These are phyloP conservation scores for Cetoscarus ocellatus DNA, from an alignment of 2,797 vertebrate genomes.

Conservation along the genomic window DNA sequence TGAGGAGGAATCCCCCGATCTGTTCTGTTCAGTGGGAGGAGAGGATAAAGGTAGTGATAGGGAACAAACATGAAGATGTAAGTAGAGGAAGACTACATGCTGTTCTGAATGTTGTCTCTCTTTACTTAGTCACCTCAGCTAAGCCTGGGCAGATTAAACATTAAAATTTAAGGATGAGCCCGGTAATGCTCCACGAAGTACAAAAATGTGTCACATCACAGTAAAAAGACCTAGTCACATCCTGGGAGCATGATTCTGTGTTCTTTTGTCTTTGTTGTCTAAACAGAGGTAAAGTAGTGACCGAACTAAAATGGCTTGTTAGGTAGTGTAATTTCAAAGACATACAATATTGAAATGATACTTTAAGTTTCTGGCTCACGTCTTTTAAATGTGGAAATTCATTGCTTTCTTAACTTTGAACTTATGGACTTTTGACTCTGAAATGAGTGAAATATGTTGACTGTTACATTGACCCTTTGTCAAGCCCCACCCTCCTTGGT, in stretches of 20 bases:
- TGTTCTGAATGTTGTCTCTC: conserved; percentile 3
- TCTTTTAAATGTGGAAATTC: background rate
- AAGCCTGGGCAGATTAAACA: background rate
- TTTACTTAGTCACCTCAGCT: background rate
- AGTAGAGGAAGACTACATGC: background rate
- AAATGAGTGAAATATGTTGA: too few species aligned
- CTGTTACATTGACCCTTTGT: too few species aligned
- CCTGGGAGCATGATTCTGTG: background rate
- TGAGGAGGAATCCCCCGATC: conserved; percentile 56
- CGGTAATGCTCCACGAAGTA: background rate
- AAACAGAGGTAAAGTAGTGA: background rate
- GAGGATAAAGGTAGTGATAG: conserved; percentile 22
- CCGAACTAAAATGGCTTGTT: background rate
- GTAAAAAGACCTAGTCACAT: background rate
- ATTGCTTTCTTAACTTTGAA: too few species aligned
- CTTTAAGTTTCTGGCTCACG: background rate
- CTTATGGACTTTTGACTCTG: too few species aligned
- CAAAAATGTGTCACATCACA: background rate
- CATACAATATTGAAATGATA: background rate
- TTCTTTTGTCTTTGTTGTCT: background rate
- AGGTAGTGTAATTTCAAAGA: too few species aligned
- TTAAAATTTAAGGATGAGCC: conserved; percentile 1
- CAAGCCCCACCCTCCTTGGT: too few species aligned
- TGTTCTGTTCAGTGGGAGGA: conserved; percentile 19
- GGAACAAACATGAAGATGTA: conserved; percentile 4